phyloP scores from a whole-genome alignment of 2,888 invertebrate genomes.

The Caenorhabditis uteleia region DNA sequence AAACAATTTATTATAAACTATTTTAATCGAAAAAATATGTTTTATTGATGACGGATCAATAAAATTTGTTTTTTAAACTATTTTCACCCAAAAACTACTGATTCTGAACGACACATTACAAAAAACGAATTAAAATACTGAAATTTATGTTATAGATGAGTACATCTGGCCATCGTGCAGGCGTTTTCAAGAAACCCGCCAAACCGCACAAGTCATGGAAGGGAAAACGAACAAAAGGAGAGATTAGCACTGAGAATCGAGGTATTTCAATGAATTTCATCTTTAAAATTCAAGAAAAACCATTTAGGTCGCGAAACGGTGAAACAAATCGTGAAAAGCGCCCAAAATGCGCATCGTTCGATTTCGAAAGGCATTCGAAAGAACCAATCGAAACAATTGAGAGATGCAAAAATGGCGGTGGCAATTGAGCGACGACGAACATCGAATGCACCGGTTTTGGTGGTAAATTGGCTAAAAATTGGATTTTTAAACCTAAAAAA shows the following conservation, averaged over 20 bases:
- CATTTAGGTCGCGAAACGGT: slow-evolving; percentile 40
- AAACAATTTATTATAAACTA: no score
- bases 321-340: slow-evolving; percentile 19
- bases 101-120: not conserved
- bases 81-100: no score
- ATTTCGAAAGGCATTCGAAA: slow-evolving; percentile 45
- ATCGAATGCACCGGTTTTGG: slow-evolving; percentile 39
- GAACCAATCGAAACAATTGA: slow-evolving; percentile 43
- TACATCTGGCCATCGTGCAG: slow-evolving; percentile 78
- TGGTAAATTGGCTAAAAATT: slow-evolving; percentile 15
- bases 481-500: not conserved
- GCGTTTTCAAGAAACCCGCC: slow-evolving; percentile 88
- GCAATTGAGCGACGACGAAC: slow-evolving; percentile 38
- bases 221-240: slow-evolving; percentile 88
- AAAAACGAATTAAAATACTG: not conserved
- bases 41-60: no score
- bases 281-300: not conserved
- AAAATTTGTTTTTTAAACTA: no score
- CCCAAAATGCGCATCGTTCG: slow-evolving; percentile 35
- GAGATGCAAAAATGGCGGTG: slow-evolving; percentile 38
- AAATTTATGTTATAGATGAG: slow-evolving; percentile 17
- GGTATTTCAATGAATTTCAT: slow-evolving; percentile 17
- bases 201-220: slow-evolving; percentile 87
- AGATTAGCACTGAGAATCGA: slow-evolving; percentile 70
- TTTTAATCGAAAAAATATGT: no score